Evolutionary conservation across 1,140 invertebrate genomes (phyloP).

Genomic region (Lordiphosa mommai): DNA sequence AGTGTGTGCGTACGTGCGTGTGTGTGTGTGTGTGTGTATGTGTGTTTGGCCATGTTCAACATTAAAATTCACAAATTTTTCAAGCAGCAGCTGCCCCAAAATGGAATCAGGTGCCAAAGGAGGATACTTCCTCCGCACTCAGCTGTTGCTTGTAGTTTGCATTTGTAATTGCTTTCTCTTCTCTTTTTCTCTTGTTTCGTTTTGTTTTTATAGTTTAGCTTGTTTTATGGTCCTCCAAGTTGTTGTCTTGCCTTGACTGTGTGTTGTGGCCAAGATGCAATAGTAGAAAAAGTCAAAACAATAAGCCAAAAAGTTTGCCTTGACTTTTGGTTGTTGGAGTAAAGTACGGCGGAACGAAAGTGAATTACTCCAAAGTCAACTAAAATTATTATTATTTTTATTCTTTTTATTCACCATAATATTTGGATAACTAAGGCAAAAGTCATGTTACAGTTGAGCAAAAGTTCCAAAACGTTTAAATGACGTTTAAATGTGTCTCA

Average conservation of each 20-base stretch:
- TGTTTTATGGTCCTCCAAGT: slow-evolving; percentile 61
- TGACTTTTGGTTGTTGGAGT: slow-evolving; percentile 1
- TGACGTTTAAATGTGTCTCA: no score
- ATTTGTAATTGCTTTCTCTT: slow-evolving; percentile 71
- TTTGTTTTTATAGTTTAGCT: slow-evolving; percentile 58
- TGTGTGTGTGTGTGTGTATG: neutral
- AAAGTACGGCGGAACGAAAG: no score
- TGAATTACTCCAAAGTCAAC: no score
- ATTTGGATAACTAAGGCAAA: no score
- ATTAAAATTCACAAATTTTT: slow-evolving; percentile 13
- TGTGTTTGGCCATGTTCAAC: slow-evolving; percentile 6
- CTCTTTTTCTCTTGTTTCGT: slow-evolving; percentile 1
- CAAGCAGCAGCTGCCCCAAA: slow-evolving; percentile 3
- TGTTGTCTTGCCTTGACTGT: slow-evolving; percentile 21
- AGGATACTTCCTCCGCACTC: slow-evolving; percentile 10
- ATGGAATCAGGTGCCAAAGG: slow-evolving; percentile 13
- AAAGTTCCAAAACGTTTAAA: no score
- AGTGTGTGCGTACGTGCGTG: neutral
- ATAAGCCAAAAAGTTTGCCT: slow-evolving; percentile 48
- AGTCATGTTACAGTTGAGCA: no score
- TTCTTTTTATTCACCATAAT: no score
- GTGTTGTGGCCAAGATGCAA: neutral
- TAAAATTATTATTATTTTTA: no score
- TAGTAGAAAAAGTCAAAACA: slow-evolving; percentile 33
- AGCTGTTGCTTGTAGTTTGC: slow-evolving; percentile 67